Base-by-base conservation (phyloP, 2,888 invertebrate genomes). In the Drosophila austrosaltans region DNA sequence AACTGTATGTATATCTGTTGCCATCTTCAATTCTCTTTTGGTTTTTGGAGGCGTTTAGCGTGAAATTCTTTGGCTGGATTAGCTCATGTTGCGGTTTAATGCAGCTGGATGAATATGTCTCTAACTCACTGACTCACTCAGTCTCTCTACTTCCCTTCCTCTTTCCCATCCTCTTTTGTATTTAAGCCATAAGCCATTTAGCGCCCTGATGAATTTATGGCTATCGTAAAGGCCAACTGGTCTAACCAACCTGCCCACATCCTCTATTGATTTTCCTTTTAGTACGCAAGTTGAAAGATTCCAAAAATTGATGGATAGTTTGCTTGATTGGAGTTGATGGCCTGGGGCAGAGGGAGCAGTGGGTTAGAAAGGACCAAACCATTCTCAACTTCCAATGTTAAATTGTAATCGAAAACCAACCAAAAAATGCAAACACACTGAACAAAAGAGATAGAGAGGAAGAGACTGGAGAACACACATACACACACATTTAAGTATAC, bases 141-240 rank as follows among this genome's bases (percentile, higher is more conserved):
- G 53, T 6, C 63, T 53, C 61, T 40, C 32, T 30, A 44, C 16
- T 36, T 54, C 36, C 53, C 20, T 36, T 10, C 22, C 39, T 36
- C 63, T 56, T 32, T 61, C 65, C 44, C 63, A 16, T 53, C n/a
- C 32, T 48, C 40, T 54, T 32, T 16, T 40, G 30, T 40, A 58
- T 57, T 48, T 64, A 69, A 77, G 61, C 63, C 59, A 64, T 73
- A 78, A 86, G 81, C 87, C 79, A 74, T 84, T 82, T 82, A 84
- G 82, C 67, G 72, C 71, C 64, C 82, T 84, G 82, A 82, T 87
- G 87, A 87, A 82, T 82, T 82, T 82, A 82, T 82, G 82, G 28
- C 48, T 7, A 42, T 44, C 36, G 42, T 10, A 44, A 57, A 63
- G 56, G 32, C 42, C 8, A 48, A 25, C 25, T 48, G 48, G 25